Evolutionary conservation across 2,113 vertebrate species (phyloP).

Genomic region (Nannospalax galili): DNA sequence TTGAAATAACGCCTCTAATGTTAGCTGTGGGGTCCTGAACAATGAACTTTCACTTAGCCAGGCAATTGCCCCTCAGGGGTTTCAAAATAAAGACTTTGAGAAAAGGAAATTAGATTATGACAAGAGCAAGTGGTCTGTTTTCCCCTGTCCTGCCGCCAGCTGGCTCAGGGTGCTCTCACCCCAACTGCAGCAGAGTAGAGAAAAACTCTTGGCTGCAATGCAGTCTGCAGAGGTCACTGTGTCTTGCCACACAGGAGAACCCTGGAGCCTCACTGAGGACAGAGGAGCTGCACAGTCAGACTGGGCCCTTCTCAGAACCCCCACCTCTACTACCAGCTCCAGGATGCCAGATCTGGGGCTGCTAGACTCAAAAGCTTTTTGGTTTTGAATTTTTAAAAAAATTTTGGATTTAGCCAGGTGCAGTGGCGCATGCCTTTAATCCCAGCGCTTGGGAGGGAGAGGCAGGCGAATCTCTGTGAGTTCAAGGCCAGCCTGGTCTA

Average conservation of each 20-base stretch:
- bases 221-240: too few species aligned
- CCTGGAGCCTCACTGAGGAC: background rate
- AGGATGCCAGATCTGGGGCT: background rate
- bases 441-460: too few species aligned
- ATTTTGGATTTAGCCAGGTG: background rate
- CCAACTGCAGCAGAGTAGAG: rapidly evolving
- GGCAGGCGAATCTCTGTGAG: too few species aligned
- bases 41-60: background rate
- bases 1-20: background rate
- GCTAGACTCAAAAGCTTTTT: background rate
- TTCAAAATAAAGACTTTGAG: background rate
- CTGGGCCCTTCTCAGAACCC: background rate
- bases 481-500: too few species aligned
- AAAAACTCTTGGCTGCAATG: background rate
- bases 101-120: background rate
- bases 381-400: background rate
- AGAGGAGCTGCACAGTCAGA: background rate
- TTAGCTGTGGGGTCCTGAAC: background rate
- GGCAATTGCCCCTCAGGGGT: background rate
- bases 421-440: too few species aligned
- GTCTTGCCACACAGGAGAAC: background rate
- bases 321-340: background rate
- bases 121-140: background rate
- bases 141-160: background rate
- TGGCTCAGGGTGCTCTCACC: rapidly evolving